Base-by-base conservation (phyloP, 2,113 vertebrate species). In the Aspiorhynchus laticeps region DNA sequence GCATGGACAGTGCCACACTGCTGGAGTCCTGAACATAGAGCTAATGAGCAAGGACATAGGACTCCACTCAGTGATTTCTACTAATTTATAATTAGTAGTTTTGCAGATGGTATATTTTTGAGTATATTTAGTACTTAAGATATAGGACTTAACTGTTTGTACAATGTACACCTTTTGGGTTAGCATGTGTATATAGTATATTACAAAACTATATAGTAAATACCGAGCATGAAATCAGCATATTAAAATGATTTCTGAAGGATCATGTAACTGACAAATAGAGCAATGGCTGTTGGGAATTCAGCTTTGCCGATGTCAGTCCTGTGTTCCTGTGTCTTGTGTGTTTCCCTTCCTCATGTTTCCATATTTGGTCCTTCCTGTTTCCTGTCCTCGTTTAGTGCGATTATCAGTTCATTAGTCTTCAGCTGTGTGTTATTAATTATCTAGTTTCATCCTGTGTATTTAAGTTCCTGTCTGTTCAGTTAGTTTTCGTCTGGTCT, bases 1-100 rank as follows among this genome's bases (percentile, higher is more conserved):
- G 84, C 84, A 86, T 10, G 71, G 86, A 89, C 76, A 81, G 89
- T 41, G n/a, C 2, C 59, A 41, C 11, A 53, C 24, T 75, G 5
- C n/a, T 11, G n/a, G 43, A 41, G 26, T 41, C n/a, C 51, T 38
- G 41, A 69, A 67, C n/a, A 65, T 19, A 11, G 65, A 48, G 17
- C 3, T 48, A 51, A 83, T 69, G 26, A 24, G 15, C 9, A 67
- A 19, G 8, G 63, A 31, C 15, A 65, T 4, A 26, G 38, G 14
- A 19, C 26, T 28, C 31, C 31, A 79, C 21, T 56, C 8, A 56
- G 5, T 79, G 77, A 79, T 56, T 31, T 31, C 4, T 10, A 33
- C 53, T 53, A 19, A 78, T 53, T 78, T 9, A 46, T 78, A 8
- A 11, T 51, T 31, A 51, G 61, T 12, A 14, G 26, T 28, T 28